These are phyloP conservation scores for Gambelia wislizenii DNA, from an alignment of 2,797 vertebrate species.

Conservation along the genomic window DNA sequence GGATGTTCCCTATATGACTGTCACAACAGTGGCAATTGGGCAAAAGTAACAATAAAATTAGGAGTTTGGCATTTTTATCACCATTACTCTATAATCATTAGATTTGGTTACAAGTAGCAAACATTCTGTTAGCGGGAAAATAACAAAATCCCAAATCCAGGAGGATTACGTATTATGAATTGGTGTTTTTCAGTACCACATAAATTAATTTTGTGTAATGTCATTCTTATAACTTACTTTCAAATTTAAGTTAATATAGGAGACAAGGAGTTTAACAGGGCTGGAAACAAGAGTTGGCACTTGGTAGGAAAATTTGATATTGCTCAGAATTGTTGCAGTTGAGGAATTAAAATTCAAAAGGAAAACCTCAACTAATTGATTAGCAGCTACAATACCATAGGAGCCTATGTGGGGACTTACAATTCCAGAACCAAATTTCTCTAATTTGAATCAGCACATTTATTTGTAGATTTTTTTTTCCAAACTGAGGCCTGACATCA, in stretches of 20 bases:
- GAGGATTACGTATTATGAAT: background rate
- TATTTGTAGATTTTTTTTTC: no score
- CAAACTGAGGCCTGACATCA: no score
- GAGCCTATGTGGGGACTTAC: no score
- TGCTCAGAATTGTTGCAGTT: background rate
- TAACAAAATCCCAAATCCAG: background rate
- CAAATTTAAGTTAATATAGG: background rate
- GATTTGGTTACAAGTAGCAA: background rate
- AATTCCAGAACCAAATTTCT: no score
- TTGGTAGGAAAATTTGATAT: background rate
- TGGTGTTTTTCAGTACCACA: background rate
- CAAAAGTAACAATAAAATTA: no score
- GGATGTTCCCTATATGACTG: background rate
- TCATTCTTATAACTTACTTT: background rate
- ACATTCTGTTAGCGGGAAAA: background rate
- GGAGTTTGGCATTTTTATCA: background rate
- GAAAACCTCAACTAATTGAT: no score
- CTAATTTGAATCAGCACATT: no score
- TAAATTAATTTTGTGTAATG: background rate
- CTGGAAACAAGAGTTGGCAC: no score
- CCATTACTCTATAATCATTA: background rate
- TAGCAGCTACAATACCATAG: no score
- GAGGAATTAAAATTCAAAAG: background rate
- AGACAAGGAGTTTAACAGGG: background rate
- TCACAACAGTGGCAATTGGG: background rate